A percentile compares a stretch with the other conserved stretches of the same genome.
These are phyloP conservation scores for Siniperca chuatsi DNA, from an alignment of 2,113 vertebrate genomes.

Conservation along the genomic window DNA sequence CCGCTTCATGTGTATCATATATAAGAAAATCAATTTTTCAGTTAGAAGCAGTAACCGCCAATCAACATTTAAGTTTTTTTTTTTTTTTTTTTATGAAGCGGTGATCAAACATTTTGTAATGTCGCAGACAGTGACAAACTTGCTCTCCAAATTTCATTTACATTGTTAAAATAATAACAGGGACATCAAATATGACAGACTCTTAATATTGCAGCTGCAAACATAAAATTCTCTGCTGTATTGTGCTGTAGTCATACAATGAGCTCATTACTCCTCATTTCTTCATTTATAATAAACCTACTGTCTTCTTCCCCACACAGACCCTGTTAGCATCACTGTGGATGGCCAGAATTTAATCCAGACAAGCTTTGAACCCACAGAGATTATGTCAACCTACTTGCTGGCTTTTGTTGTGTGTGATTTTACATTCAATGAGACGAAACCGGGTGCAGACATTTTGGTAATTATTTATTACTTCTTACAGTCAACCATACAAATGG, in stretches of 20 bases:
- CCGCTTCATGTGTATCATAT: neutral
- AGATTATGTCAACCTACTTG: slow-evolving; percentile 93
- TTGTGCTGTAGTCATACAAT: neutral
- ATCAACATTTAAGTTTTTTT: neutral
- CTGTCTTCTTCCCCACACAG: slow-evolving; percentile 52
- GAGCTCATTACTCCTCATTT: neutral
- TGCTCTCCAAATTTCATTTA: neutral
- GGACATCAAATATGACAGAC: neutral
- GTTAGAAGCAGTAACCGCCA: neutral
- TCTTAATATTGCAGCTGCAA: neutral
- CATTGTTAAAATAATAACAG: neutral
- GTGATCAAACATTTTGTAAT: neutral
- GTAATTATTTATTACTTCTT: slow-evolving; percentile 72
- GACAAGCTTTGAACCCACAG: slow-evolving; percentile 83
- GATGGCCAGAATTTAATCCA: neutral
- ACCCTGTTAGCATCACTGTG: neutral
- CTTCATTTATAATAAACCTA: neutral
- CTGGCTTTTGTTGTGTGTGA: slow-evolving; percentile 92
- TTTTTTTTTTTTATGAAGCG: neutral
- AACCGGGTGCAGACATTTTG: fast-evolving
- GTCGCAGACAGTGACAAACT: too few species aligned
- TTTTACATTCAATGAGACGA: fast-evolving
- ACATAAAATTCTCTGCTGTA: neutral
- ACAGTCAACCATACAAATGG: neutral
- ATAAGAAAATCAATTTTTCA: neutral